A percentile compares a stretch with the other conserved stretches of the same genome.
phyloP scores from a whole-genome alignment of 2,113 vertebrate genomes.

The Azemiops feae region DNA sequence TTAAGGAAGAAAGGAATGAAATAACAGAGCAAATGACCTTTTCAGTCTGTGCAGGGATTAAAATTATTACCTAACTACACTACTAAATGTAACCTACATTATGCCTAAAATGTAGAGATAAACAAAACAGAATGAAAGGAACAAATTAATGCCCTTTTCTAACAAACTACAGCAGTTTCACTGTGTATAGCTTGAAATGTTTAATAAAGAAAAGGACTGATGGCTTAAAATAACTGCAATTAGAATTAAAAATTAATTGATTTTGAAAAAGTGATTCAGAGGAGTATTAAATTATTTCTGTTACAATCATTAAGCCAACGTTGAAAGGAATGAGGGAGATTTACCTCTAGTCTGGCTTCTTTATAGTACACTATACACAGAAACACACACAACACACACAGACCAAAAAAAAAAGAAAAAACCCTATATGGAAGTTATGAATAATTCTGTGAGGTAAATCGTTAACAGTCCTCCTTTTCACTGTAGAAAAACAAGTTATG shows the following conservation, averaged over 20 bases:
- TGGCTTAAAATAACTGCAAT: conserved; percentile 65
- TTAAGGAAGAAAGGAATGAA: not conserved
- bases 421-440: conserved; percentile 31
- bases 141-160: conserved; percentile 36
- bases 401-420: no score
- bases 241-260: conserved; percentile 69
- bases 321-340: conserved; percentile 49
- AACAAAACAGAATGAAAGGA: not conserved
- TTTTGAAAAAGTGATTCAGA: conserved; percentile 68
- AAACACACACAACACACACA: not conserved
- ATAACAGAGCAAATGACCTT: not conserved
- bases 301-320: conserved; percentile 59
- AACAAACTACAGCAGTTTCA: conserved; percentile 37
- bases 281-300: conserved; percentile 67
- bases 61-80: not conserved
- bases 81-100: not conserved
- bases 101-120: not conserved
- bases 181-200: conserved; percentile 58
- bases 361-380: conserved; percentile 41
- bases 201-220: conserved; percentile 68
- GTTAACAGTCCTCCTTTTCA: conserved; percentile 17
- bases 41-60: not conserved
- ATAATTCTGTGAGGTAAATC: conserved; percentile 41
- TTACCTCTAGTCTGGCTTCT: conserved; percentile 41
- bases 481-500: not conserved